Conservation (phyloP, 2,113 vertebrate species). For the Sakesphorus luctuosus region DNA sequence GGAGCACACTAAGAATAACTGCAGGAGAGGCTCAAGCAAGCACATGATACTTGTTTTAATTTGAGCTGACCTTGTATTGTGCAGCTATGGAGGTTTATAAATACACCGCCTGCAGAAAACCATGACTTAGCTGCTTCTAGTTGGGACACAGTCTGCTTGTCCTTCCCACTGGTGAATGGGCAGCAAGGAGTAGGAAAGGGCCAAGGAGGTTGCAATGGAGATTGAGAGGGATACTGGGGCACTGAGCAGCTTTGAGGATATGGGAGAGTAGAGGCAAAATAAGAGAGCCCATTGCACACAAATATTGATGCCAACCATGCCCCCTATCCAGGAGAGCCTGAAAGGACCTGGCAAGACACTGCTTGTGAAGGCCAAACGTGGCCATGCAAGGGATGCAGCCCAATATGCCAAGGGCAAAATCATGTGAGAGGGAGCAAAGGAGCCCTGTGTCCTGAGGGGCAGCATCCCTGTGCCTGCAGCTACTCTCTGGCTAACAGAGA, state of each 20-base stretch:
- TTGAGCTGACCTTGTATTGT: not conserved
- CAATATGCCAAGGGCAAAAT: not conserved
- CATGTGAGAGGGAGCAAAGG: rapidly evolving
- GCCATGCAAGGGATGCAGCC: not conserved
- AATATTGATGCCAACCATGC: not conserved
- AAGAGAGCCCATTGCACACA: not conserved
- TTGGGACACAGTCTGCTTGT: not conserved
- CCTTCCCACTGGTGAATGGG: rapidly evolving
- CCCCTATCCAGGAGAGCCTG: not conserved
- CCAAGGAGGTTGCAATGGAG: not conserved
- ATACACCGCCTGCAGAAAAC: not conserved
- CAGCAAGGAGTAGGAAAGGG: not conserved
- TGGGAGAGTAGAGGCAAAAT: rapidly evolving
- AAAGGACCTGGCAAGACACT: rapidly evolving
- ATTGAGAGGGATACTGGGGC: rapidly evolving
- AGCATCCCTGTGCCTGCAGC: rapidly evolving
- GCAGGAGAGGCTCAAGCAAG: not conserved
- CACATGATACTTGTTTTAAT: not conserved
- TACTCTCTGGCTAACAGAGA: rapidly evolving
- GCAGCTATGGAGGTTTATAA: not conserved
- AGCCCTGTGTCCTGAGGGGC: not conserved
- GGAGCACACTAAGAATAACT: not conserved
- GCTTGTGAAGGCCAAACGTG: rapidly evolving
- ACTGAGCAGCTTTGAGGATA: not conserved
- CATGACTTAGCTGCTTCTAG: not conserved